Conservation (phyloP, 2,113 vertebrate genomes). For the Tachycineta bicolor region DNA sequence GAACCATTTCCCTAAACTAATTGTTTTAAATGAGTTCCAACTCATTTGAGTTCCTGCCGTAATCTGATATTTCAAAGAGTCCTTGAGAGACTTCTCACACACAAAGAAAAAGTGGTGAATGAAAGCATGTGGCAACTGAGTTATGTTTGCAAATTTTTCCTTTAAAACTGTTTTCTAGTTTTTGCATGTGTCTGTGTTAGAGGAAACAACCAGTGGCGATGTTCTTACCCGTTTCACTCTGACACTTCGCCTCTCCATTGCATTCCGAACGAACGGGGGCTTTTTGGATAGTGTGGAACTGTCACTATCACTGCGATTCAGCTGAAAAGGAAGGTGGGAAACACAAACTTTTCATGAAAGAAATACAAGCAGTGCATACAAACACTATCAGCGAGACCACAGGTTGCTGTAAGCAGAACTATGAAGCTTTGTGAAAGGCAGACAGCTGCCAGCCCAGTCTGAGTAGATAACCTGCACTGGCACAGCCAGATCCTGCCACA, state of each 20-base stretch:
- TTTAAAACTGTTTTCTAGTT: not conserved
- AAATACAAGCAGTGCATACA: not conserved
- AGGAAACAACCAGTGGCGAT: not conserved
- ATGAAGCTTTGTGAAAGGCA: not conserved
- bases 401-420: not conserved
- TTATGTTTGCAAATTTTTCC: not conserved
- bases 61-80: not conserved
- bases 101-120: not conserved
- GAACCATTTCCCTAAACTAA: not conserved
- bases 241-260: constrained; percentile 92
- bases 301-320: constrained; percentile 97
- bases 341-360: not conserved
- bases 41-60: not conserved
- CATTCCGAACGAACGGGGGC: constrained; percentile 92
- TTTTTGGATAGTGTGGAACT: constrained; percentile 96
- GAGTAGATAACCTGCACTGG: not conserved
- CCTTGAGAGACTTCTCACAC: not conserved
- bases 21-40: not conserved
- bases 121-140: not conserved
- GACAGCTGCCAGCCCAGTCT: not conserved
- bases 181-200: not conserved
- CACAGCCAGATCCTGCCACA: not conserved
- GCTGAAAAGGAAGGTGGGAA: constrained; percentile 70
- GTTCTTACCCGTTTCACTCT: constrained; percentile 90
- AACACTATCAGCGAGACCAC: not conserved